phyloP scores from a whole-genome alignment of 1,140 invertebrate species.

The Drosophila ohnishii region DNA sequence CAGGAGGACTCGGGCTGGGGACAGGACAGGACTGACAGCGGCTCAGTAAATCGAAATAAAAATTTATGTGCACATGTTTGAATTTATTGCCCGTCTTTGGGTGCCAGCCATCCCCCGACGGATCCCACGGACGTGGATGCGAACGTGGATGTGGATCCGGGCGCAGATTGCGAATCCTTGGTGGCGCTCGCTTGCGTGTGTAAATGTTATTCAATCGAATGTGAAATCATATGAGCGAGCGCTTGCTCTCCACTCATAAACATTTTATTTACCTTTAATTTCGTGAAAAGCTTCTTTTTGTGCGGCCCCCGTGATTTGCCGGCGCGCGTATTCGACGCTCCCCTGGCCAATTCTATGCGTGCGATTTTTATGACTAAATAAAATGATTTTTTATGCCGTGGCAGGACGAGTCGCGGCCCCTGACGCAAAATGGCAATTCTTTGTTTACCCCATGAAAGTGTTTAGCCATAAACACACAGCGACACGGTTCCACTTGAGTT shows the following conservation, averaged over 20 bases:
- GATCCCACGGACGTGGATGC: constrained; percentile 6
- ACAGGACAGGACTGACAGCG: constrained; percentile 33
- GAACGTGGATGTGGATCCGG: constrained; percentile 15
- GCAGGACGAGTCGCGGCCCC: constrained; percentile 37
- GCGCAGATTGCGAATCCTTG: constrained; percentile 36
- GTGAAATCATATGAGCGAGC: constrained; percentile 77
- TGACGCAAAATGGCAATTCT: constrained; percentile 72
- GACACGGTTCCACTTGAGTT: constrained; percentile 40
- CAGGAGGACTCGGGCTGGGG: neutral
- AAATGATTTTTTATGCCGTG: constrained; percentile 59
- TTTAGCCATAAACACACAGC: constrained; percentile 67
- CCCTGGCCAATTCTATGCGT: constrained; percentile 61
- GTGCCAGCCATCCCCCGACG: constrained; percentile 4
- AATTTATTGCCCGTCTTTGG: constrained; percentile 76
- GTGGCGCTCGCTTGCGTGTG: constrained; percentile 68
- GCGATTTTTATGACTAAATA: constrained; percentile 77
- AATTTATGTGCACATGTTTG: constrained; percentile 80
- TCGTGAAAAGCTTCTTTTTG: constrained; percentile 75
- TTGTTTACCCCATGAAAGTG: constrained; percentile 62
- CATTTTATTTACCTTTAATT: constrained; percentile 81
- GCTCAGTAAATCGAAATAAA: constrained; percentile 77
- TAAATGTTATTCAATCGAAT: constrained; percentile 81
- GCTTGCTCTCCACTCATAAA: constrained; percentile 74
- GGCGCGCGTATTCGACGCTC: neutral
- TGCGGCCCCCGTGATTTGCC: constrained; percentile 64